These are phyloP conservation scores for Dipodomys stephensi DNA, from an alignment of 2,113 vertebrate genomes.

Conservation along the genomic window DNA sequence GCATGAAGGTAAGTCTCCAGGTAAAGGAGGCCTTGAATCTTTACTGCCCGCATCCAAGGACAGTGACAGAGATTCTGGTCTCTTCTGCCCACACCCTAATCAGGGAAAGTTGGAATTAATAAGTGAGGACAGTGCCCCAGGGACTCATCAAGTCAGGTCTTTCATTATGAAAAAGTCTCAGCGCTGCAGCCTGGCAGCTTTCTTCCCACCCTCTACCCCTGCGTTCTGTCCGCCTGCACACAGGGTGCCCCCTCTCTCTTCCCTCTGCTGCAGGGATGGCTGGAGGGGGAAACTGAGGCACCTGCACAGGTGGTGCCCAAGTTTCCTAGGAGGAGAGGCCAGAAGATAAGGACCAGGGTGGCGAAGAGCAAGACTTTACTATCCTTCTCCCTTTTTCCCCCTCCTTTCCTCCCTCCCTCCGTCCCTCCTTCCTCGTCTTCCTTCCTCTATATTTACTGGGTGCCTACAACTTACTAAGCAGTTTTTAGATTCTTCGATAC, in stretches of 20 bases:
- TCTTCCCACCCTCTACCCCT: neutral
- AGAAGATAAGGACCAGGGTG: neutral
- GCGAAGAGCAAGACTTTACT: neutral
- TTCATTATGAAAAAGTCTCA: neutral
- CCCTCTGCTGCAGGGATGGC: neutral
- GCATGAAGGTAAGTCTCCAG: slow-evolving; percentile 46
- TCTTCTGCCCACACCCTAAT: neutral
- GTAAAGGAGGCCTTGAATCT: slow-evolving; percentile 16
- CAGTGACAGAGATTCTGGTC: neutral
- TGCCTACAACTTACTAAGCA: neutral
- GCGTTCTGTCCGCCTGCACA: neutral
- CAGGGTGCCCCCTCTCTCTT: neutral
- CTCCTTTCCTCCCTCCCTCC: neutral
- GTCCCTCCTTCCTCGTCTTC: neutral
- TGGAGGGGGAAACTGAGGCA: neutral
- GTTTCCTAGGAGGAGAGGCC: neutral
- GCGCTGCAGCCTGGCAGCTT: fast-evolving
- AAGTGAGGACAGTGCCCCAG: neutral
- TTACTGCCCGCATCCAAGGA: neutral
- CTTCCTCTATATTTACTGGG: neutral
- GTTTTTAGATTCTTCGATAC: neutral
- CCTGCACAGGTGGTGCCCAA: no score
- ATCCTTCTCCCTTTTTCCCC: no score
- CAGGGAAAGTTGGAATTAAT: neutral
- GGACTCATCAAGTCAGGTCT: fast-evolving